phyloP scores from a whole-genome alignment of 2,888 invertebrate genomes.

The Lagria hirta region DNA sequence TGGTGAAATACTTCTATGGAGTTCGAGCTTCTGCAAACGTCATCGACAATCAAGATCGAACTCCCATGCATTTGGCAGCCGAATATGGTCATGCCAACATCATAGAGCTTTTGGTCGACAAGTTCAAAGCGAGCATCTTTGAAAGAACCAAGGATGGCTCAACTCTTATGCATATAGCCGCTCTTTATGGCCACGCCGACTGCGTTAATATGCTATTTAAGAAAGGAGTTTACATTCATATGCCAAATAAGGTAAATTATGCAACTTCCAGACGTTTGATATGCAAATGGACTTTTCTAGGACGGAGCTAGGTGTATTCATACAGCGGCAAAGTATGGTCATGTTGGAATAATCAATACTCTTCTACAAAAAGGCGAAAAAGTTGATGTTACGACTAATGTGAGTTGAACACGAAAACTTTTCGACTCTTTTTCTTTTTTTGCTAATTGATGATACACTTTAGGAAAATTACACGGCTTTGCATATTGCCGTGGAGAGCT shows the following conservation, averaged over 20 bases:
- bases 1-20: slow-evolving; percentile 94
- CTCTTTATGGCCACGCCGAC: slow-evolving; percentile 95
- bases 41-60: slow-evolving; percentile 94
- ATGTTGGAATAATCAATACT: slow-evolving; percentile 96
- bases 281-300: slow-evolving; percentile 54
- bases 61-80: slow-evolving; percentile 96
- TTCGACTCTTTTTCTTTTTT: slow-evolving; percentile 3
- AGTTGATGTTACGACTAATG: slow-evolving; percentile 93
- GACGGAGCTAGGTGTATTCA: slow-evolving; percentile 96
- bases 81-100: slow-evolving; percentile 95
- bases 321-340: slow-evolving; percentile 95
- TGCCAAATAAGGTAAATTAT: slow-evolving; percentile 96
- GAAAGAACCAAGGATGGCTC: slow-evolving; percentile 97
- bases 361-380: slow-evolving; percentile 94
- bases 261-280: slow-evolving; percentile 24
- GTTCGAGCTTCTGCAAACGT: slow-evolving; percentile 93
- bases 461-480: slow-evolving; percentile 97
- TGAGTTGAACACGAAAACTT: slow-evolving; percentile 55
- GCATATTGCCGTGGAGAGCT: slow-evolving; percentile 94
- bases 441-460: slow-evolving; percentile 10
- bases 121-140: slow-evolving; percentile 95
- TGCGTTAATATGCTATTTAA: slow-evolving; percentile 98
- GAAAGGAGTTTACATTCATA: slow-evolving; percentile 97
- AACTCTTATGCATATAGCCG: slow-evolving; percentile 98
- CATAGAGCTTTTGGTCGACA: slow-evolving; percentile 94